A percentile compares a stretch with the other conserved stretches of the same genome.
Conservation (phyloP, 2,797 vertebrate species). For the Fratercula arctica region DNA sequence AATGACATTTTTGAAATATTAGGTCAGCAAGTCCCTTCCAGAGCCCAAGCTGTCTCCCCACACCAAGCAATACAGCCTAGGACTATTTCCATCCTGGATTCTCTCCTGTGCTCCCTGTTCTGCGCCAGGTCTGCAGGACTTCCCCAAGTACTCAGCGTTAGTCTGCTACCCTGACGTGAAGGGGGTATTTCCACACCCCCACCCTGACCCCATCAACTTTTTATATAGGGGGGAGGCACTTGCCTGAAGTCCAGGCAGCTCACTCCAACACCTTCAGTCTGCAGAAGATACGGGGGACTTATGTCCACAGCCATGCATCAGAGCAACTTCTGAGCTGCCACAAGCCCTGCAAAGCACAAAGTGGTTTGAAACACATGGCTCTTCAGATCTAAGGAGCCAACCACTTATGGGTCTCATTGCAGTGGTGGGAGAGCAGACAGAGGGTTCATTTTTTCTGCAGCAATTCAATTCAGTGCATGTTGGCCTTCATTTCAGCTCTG, state of each 20-base stretch:
- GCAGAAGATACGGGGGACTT: not conserved
- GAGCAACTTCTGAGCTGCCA: not conserved
- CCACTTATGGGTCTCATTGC: not conserved
- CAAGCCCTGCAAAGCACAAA: not conserved
- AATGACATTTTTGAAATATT: not conserved
- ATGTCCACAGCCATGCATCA: not conserved
- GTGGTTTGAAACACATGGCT: rapidly evolving
- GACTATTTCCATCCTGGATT: not conserved
- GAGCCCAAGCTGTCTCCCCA: not conserved
- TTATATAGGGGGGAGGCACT: rapidly evolving
- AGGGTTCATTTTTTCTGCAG: not conserved
- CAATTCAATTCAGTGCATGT: not conserved
- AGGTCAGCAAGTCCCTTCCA: not conserved
- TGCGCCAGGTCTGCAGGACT: not conserved
- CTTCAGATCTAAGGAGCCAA: not conserved
- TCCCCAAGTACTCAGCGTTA: not conserved
- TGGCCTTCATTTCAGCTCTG: not conserved
- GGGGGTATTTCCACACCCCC: not conserved
- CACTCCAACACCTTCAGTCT: rapidly evolving
- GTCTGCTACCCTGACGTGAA: not conserved
- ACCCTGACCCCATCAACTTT: not conserved
- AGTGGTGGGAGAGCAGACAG: not conserved
- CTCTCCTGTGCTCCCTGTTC: not conserved
- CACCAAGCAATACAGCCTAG: not conserved
- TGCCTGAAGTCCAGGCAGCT: not conserved